A percentile compares a stretch with the other conserved stretches of the same genome.
These are phyloP conservation scores for Porites lobata DNA, from an alignment of 92 coral and sea anemone genomes.

Conservation along the genomic window DNA sequence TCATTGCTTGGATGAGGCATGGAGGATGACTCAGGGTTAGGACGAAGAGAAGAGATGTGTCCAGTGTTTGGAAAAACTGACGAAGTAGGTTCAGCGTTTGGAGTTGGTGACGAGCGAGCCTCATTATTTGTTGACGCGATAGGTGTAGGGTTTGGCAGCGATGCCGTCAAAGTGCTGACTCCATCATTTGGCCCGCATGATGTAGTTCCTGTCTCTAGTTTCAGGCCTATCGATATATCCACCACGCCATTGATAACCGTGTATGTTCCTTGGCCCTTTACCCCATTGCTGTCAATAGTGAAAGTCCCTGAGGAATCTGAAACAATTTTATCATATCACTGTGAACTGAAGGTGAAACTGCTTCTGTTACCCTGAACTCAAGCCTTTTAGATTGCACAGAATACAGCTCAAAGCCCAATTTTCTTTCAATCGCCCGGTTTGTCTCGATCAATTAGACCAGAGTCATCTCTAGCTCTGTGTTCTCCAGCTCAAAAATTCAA, in stretches of 20 bases:
- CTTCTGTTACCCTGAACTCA: neutral
- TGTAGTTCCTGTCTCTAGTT: slow-evolving; percentile 28
- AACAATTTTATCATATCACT: too few species aligned
- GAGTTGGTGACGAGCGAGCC: slow-evolving; percentile 1
- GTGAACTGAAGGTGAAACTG: neutral
- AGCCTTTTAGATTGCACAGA: too few species aligned
- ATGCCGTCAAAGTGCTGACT: too few species aligned
- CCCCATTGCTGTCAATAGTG: slow-evolving; percentile 44
- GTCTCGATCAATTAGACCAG: too few species aligned
- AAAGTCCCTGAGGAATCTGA: slow-evolving; percentile 37
- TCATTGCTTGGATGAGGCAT: neutral
- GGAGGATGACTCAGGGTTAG: neutral
- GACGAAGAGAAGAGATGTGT: neutral
- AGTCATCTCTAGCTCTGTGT: too few species aligned
- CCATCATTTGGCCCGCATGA: neutral
- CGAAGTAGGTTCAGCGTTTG: neutral
- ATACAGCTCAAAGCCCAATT: too few species aligned
- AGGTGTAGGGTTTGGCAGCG: too few species aligned
- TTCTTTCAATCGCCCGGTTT: too few species aligned
- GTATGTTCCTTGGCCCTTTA: slow-evolving; percentile 58
- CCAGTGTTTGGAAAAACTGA: neutral
- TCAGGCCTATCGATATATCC: slow-evolving; percentile 22
- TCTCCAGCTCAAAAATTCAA: too few species aligned
- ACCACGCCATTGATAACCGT: slow-evolving; percentile 34
- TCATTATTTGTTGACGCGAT: too few species aligned